Evolutionary conservation across 1,140 invertebrate genomes (phyloP).

Genomic region (Drosophila saltans): DNA sequence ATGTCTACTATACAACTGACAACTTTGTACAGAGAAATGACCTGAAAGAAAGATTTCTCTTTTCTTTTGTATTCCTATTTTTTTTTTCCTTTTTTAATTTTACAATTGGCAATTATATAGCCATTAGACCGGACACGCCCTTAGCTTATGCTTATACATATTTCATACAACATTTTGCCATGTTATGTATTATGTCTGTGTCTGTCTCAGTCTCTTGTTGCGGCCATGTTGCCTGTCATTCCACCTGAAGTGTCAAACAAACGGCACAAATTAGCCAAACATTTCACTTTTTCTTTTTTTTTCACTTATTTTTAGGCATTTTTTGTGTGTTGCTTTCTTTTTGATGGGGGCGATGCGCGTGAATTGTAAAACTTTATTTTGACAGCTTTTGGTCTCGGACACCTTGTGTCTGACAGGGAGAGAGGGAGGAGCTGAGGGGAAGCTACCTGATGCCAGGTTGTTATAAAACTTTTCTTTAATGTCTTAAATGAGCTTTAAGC

Average conservation of each 20-base stretch:
- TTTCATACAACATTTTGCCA: slow-evolving; percentile 61
- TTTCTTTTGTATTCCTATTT: slow-evolving; percentile 10
- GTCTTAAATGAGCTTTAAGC: slow-evolving; percentile 41
- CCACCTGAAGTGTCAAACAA: slow-evolving; percentile 72
- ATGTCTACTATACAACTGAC: slow-evolving; percentile 17
- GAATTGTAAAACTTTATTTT: slow-evolving; percentile 79
- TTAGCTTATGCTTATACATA: slow-evolving; percentile 46
- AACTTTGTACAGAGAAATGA: slow-evolving; percentile 7
- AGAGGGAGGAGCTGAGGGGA: neutral
- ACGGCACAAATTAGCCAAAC: slow-evolving; percentile 71
- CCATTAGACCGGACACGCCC: slow-evolving; percentile 56
- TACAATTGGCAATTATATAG: slow-evolving; percentile 74
- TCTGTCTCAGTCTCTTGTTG: slow-evolving; percentile 53
- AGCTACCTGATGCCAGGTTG: neutral
- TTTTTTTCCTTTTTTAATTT: slow-evolving; percentile 34
- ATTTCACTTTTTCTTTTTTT: slow-evolving; percentile 37
- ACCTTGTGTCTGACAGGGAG: slow-evolving; percentile 55
- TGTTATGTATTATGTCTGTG: slow-evolving; percentile 21
- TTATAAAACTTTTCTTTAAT: slow-evolving; percentile 36
- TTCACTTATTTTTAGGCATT: slow-evolving; percentile 18
- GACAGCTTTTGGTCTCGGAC: slow-evolving; percentile 69
- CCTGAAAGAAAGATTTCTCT: neutral
- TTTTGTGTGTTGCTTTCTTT: neutral
- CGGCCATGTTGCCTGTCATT: slow-evolving; percentile 54
- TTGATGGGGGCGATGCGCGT: slow-evolving; percentile 34